phyloP scores from a whole-genome alignment of 2,888 invertebrate species.

The Ornithoptera alexandrae region DNA sequence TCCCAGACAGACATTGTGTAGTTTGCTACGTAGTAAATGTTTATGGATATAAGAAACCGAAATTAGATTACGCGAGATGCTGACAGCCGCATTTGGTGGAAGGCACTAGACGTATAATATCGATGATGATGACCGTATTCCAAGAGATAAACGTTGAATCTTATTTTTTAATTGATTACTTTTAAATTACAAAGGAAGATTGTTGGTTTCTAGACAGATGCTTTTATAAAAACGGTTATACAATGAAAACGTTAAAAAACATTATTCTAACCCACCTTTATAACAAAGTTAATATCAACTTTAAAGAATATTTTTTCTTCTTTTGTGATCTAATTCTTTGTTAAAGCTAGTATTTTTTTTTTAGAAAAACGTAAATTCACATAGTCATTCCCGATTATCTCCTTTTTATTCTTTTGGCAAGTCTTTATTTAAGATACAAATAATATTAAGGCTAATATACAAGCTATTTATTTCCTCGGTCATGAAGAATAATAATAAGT shows the following conservation, averaged over 20 bases:
- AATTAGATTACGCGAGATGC: no score
- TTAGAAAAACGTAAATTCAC: neutral
- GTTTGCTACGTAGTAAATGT: neutral
- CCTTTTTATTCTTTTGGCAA: neutral
- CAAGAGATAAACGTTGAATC: no score
- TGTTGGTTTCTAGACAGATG: neutral
- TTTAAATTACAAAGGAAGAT: neutral
- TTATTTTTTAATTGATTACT: no score
- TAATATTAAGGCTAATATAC: neutral
- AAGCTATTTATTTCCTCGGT: neutral
- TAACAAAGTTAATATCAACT: neutral
- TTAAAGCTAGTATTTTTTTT: neutral
- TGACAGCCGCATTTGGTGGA: no score
- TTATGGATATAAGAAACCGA: neutral
- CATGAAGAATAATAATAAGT: neutral
- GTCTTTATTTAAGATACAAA: neutral
- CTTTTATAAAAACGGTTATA: neutral
- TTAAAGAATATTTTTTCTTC: neutral
- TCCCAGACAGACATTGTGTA: constrained; percentile 1
- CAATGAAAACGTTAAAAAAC: neutral
- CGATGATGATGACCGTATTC: no score
- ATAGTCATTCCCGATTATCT: neutral
- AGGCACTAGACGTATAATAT: no score
- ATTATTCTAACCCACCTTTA: neutral
- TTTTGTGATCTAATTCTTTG: neutral